phyloP scores from a whole-genome alignment of 2,888 invertebrate genomes.

The Coleophora deauratella region DNA sequence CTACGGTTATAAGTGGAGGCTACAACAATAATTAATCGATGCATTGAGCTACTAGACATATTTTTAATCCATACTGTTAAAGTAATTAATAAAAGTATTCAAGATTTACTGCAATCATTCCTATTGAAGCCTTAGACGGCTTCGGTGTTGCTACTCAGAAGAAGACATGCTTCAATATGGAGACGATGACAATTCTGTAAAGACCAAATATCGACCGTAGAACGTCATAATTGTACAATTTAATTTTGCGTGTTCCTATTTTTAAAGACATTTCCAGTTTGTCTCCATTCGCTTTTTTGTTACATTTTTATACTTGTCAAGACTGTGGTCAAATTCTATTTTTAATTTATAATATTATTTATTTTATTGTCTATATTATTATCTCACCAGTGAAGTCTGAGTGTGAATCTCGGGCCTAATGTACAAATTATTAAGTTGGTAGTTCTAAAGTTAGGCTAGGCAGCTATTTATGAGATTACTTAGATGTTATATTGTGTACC shows the following conservation, averaged over 20 bases:
- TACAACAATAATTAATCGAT: slow-evolving; percentile 37
- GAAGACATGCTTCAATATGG: slow-evolving; percentile 21
- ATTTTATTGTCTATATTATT: slow-evolving; percentile 54
- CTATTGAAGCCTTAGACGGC: slow-evolving; percentile 35
- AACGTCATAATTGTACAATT: slow-evolving; percentile 29
- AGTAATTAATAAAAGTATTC: slow-evolving; percentile 18
- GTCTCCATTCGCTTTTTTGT: slow-evolving; percentile 40
- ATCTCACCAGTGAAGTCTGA: slow-evolving; percentile 49
- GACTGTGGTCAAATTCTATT: slow-evolving; percentile 64
- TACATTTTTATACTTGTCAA: slow-evolving; percentile 50
- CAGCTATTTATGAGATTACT: slow-evolving; percentile 72
- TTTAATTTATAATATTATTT: slow-evolving; percentile 68
- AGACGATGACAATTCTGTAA: slow-evolving; percentile 32
- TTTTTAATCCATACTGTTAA: slow-evolving; percentile 4
- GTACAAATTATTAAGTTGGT: slow-evolving; percentile 60
- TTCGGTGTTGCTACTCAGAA: slow-evolving; percentile 24
- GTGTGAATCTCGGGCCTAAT: slow-evolving; percentile 52
- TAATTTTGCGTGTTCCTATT: slow-evolving; percentile 60
- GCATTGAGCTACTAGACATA: slow-evolving; percentile 29
- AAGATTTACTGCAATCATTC: slow-evolving; percentile 48
- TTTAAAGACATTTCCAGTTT: slow-evolving; percentile 52
- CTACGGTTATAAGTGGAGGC: slow-evolving; percentile 50
- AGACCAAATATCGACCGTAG: slow-evolving; percentile 52
- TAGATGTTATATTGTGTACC: slow-evolving; percentile 41
- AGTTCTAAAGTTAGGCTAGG: slow-evolving; percentile 54